Evolutionary conservation across 2,797 vertebrate genomes (phyloP).

Genomic region (Neosilurus hyrtlii): DNA sequence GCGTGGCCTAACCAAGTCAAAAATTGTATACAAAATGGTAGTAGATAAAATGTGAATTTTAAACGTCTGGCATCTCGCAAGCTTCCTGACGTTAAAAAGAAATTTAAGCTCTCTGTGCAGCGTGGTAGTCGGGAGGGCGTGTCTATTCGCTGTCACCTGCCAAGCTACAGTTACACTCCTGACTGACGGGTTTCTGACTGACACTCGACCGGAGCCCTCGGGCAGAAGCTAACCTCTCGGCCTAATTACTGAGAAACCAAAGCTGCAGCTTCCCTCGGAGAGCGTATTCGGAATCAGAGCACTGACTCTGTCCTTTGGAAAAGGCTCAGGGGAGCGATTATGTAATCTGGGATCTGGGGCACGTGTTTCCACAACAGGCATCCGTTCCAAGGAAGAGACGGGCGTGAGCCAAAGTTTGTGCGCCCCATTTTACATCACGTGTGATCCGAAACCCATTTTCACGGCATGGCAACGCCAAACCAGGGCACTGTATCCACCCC

Average conservation of each 20-base stretch:
- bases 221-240: not conserved
- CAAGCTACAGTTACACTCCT: not conserved
- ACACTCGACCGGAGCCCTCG: slow-evolving; percentile 1
- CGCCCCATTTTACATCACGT: no score
- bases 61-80: no score
- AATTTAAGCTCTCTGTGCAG: not conserved
- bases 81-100: not conserved
- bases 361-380: no score
- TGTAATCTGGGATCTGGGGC: no score
- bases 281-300: not conserved
- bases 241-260: not conserved
- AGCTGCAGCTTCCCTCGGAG: not conserved
- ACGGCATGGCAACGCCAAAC: not conserved
- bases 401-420: no score
- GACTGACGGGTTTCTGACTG: slow-evolving; percentile 31
- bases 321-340: no score
- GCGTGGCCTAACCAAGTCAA: not conserved
- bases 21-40: not conserved
- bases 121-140: slow-evolving; percentile 17
- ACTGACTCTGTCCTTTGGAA: no score
- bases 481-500: not conserved
- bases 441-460: not conserved
- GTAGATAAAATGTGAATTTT: not conserved
- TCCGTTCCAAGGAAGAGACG: no score
- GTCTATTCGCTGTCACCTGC: not conserved